A percentile compares a stretch with the other conserved stretches of the same genome.
These are phyloP conservation scores for Diarsia dahlii DNA, from an alignment of 2,888 invertebrate species.

Conservation along the genomic window DNA sequence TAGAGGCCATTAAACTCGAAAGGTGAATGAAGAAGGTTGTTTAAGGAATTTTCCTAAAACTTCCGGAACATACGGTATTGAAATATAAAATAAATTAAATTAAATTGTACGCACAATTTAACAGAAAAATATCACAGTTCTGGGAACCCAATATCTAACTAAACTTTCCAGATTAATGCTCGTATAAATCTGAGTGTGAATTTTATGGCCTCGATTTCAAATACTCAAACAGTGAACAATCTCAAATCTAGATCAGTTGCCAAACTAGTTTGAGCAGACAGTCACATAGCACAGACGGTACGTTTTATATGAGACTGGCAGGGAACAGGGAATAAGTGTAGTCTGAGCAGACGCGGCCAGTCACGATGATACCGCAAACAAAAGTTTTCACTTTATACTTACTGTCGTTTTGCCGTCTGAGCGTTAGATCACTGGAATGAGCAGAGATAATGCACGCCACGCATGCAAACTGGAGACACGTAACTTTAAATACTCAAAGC, in stretches of 20 bases:
- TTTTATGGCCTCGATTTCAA: slow-evolving; percentile 37
- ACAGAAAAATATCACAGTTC: not conserved
- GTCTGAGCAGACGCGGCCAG: slow-evolving; percentile 49
- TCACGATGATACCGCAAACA: slow-evolving; percentile 58
- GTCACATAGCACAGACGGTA: slow-evolving; percentile 44
- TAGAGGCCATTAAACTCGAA: slow-evolving; percentile 23
- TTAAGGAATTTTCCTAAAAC: not conserved
- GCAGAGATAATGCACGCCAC: slow-evolving; percentile 63
- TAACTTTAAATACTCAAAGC: slow-evolving; percentile 66
- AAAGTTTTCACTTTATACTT: slow-evolving; percentile 64
- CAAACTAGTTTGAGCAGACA: slow-evolving; percentile 54
- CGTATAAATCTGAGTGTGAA: slow-evolving; percentile 16
- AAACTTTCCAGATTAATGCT: slow-evolving; percentile 25
- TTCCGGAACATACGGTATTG: not conserved
- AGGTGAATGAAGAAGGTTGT: slow-evolving; percentile 3
- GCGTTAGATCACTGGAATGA: slow-evolving; percentile 59
- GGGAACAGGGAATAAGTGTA: slow-evolving; percentile 50
- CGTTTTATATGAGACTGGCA: slow-evolving; percentile 37
- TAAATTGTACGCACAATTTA: not conserved
- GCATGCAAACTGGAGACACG: slow-evolving; percentile 67
- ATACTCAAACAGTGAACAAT: slow-evolving; percentile 37
- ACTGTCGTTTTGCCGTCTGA: slow-evolving; percentile 47
- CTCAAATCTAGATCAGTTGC: slow-evolving; percentile 59
- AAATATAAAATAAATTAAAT: not conserved
- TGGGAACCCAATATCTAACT: not conserved